Evolutionary conservation across 1,140 invertebrate species (phyloP), one percentile per base, ranked within the genome.

Genomic region (Drosophila pseudoobscura): DNA sequence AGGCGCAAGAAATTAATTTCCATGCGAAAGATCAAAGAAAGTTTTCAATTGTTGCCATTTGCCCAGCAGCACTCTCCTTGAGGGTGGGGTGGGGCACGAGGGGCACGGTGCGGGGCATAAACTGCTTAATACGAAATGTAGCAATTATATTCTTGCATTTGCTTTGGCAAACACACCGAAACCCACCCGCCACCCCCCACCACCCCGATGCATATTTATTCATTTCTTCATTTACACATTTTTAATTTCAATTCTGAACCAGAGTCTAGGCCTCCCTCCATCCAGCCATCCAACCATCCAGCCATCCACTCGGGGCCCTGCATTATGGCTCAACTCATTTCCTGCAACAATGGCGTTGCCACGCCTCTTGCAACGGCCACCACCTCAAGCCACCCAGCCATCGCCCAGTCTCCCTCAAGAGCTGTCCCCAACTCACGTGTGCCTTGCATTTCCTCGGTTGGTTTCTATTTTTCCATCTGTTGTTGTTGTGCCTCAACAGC

Each of bases 1-100:
- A 47, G 71, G 62, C 58, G 80, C 58, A 66, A 64, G 66, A 80
- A 80, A 85, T 87, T 76, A 82, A 78, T 87, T 87, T 85, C 80
- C 80, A 85, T 80, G 71, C 78, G 80, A 87, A 87, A 85, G 80
- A 85, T 85, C 80, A 85, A 85, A 85, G 80, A 85, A 59, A 57
- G 26, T 87, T 85, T 80, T 87, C 79, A 83, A 83, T 85, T 85
- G 80, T 85, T 85, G 78, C 82, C 82, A 85, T 85, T 85, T 85
- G 82, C 82, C 78, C 80, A 83, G 79, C 64, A 69, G 63, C 57
- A 73, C 51, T 55, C 47, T 39, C 13, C 52, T 29, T 8, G 43
- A 11, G 49, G 15, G 4, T 13, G 46, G 44, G 15, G 2, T 17
- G 46, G 49, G 51, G 41, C 31, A 43, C 54, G 65, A 31, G 3